Percentiles rank a stretch among this genome's conserved stretches.
Evolutionary conservation across 2,888 invertebrate species (phyloP).

Genomic region (Aleiodes testaceus): DNA sequence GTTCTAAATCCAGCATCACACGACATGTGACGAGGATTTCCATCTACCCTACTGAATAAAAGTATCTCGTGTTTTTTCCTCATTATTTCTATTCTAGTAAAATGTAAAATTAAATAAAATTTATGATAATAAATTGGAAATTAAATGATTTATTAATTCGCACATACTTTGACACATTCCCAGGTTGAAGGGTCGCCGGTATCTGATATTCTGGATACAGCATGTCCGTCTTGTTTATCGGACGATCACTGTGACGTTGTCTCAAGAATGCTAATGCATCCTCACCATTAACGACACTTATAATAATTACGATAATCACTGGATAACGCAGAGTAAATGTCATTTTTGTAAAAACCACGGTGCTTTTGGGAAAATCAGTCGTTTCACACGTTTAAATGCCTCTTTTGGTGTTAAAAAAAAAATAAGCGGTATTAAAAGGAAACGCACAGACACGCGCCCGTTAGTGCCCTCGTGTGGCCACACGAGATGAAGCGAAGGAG

Average conservation of each 20-base stretch:
- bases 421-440: background rate
- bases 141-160: constrained; percentile 25
- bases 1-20: constrained; percentile 67
- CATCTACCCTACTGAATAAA: constrained; percentile 12
- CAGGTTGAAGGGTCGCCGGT: constrained; percentile 66
- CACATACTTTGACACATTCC: constrained; percentile 70
- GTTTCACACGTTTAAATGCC: background rate
- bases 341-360: background rate
- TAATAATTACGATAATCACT: background rate
- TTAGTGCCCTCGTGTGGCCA: constrained; percentile 16
- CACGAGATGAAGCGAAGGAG: constrained; percentile 25
- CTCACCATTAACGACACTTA: constrained; percentile 48
- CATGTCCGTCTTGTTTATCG: constrained; percentile 67
- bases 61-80: constrained; percentile 9
- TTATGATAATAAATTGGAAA: too few species aligned
- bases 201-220: constrained; percentile 71
- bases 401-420: background rate
- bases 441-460: constrained; percentile 21
- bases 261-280: constrained; percentile 48
- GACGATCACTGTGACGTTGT: constrained; percentile 58
- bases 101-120: too few species aligned
- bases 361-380: too few species aligned
- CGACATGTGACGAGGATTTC: constrained; percentile 46
- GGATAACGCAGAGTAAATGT: background rate
- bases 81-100: too few species aligned